Conservation (phyloP, 2,888 invertebrate species). For the Nomada lathburiana region DNA sequence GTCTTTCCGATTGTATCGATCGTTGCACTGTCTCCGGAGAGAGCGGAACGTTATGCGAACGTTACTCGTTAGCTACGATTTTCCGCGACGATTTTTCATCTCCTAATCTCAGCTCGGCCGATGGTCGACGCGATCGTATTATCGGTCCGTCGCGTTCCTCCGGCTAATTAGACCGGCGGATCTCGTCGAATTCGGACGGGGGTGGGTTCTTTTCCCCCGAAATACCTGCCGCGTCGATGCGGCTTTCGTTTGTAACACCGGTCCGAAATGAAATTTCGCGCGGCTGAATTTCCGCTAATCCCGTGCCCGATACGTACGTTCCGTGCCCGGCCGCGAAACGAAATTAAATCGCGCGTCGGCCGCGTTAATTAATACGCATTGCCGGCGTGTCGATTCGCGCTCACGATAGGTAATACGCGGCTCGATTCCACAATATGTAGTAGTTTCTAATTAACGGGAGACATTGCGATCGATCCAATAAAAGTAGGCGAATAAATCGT, state of each 20-base stretch:
- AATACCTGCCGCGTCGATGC: conserved; percentile 29
- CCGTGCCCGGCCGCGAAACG: conserved; percentile 48
- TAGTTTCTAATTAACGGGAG: conserved; percentile 74
- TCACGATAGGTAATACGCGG: conserved; percentile 70
- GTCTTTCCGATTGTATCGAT: conserved; percentile 15
- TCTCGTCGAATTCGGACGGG: conserved; percentile 1
- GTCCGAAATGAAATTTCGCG: conserved; percentile 50
- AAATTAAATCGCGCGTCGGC: conserved; percentile 71
- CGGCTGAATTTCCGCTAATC: conserved; percentile 64
- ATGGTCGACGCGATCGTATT: neutral
- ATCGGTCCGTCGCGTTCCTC: neutral
- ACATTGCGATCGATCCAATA: conserved; percentile 71
- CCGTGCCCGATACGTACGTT: conserved; percentile 40
- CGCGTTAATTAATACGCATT: conserved; percentile 74
- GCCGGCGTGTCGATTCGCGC: conserved; percentile 69
- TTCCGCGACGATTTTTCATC: neutral
- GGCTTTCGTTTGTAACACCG: conserved; percentile 46
- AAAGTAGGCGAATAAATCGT: conserved; percentile 72
- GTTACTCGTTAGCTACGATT: neutral
- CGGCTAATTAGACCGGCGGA: conserved; percentile 12
- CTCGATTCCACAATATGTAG: conserved; percentile 70
- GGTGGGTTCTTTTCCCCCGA: conserved; percentile 10
- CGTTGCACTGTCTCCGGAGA: neutral
- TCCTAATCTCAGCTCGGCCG: neutral
- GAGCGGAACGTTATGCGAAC: neutral